Base-by-base conservation (phyloP, 2,113 vertebrate species). In the Alexandromys fortis region DNA sequence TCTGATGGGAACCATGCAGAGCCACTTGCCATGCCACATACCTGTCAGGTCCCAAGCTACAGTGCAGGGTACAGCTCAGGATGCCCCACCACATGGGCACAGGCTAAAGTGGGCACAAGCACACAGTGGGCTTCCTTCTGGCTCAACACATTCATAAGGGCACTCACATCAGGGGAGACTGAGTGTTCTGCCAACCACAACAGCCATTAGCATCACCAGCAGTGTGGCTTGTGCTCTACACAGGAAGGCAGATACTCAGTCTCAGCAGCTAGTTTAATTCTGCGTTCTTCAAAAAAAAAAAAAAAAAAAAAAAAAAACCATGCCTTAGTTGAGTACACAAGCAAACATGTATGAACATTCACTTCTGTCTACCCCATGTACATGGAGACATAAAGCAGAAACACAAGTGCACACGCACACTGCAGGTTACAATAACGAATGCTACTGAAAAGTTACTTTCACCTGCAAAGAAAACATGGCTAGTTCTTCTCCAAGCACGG, bases 401-500 rank as follows among this genome's bases (percentile, higher is more conserved):
- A 94, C n/a, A 86, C 90, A 58, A 14, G 49, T 12, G 42, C 22
- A 70, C 49, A 49, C 14, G 82, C 35, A 65, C 3, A 94, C 73
- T 77, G 72, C 83, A 81, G 70, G 82, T 73, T 92, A 95, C 90
- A 61, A 86, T 47, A 42, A 91, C 65, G 19, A 68, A 76, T 90
- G 76, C 85, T 88, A 85, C 61, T 94, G 61, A 94, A 96, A 93
- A 61, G 55, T 94, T 83, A 95, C 75, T 82, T 81, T 86, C 72
- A 75, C n/a, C 90, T 95, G 89, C 96, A 96, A 97, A 96, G 90
- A 92, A 92, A 96, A 96, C 92, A 19, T 94, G 86, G 85, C 82
- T 93, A 88, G 77, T 96, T 87, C 73, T 81, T 90, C 49, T 95
- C 70, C 68, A 93, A 70, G 21, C 83, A 70, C 58, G 78, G 63